These are phyloP conservation scores for Borostomias antarcticus DNA, from an alignment of 2,797 vertebrate genomes.

Conservation along the genomic window DNA sequence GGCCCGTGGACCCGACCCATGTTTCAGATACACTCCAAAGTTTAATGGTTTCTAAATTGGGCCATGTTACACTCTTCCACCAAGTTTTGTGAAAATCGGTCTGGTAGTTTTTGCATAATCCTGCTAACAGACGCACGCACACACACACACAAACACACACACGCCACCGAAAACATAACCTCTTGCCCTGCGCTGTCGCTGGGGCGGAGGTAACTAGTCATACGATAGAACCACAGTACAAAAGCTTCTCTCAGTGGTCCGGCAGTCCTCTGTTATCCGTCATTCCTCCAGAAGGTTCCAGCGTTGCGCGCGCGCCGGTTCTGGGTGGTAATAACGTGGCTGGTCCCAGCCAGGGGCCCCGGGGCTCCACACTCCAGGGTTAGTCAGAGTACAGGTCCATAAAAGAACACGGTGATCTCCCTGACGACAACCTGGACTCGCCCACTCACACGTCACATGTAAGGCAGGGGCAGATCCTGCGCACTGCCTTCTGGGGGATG, in stretches of 20 bases:
- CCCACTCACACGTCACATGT: background rate
- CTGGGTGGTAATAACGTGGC: slow-evolving; percentile 1
- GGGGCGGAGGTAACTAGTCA: no score
- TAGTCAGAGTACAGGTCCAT: slow-evolving; percentile 39
- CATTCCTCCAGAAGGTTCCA: background rate
- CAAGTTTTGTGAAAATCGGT: no score
- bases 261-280: background rate
- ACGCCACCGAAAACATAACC: no score
- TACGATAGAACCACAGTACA: background rate
- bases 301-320: background rate
- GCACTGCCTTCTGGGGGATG: slow-evolving; percentile 35
- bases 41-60: no score
- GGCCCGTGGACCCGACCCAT: no score
- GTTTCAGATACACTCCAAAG: no score
- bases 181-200: no score
- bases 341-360: slow-evolving; percentile 34
- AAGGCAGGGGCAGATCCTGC: slow-evolving; percentile 14
- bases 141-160: no score
- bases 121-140: no score
- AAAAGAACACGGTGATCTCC: slow-evolving; percentile 27
- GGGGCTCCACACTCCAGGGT: slow-evolving; percentile 29
- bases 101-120: no score
- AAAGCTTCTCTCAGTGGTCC: background rate
- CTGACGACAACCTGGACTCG: background rate
- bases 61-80: no score